These are phyloP conservation scores for Actinemys pallida DNA, from an alignment of 2,113 vertebrate species.

Conservation along the genomic window DNA sequence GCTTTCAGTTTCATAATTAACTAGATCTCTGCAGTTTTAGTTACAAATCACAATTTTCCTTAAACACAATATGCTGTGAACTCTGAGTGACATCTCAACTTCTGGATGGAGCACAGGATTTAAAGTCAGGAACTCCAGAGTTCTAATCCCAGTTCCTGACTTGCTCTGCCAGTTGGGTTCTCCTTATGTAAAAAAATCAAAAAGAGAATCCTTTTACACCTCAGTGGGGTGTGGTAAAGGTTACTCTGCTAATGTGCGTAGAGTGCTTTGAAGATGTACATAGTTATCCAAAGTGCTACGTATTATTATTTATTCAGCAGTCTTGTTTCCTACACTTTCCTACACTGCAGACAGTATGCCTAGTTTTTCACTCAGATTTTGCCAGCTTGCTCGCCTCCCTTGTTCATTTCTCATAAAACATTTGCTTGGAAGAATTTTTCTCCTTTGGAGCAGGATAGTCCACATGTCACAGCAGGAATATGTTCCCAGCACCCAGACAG, in stretches of 20 bases:
- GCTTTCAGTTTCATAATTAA: neutral
- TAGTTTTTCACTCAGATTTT: neutral
- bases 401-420: constrained; percentile 4
- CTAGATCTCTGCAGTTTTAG: neutral
- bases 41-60: neutral
- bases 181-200: neutral
- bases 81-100: neutral
- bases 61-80: neutral
- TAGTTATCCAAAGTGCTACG: constrained; percentile 10
- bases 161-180: neutral
- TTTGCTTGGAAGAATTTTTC: neutral
- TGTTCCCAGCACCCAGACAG: neutral
- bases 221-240: neutral
- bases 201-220: neutral
- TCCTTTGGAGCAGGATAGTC: neutral
- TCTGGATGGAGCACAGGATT: accelerated
- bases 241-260: neutral
- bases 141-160: neutral
- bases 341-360: neutral
- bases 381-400: neutral
- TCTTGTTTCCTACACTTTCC: neutral
- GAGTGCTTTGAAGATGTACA: neutral
- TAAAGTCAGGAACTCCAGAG: neutral
- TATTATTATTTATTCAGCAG: constrained; percentile 20
- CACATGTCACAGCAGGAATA: neutral